Evolutionary conservation across 1,140 invertebrate genomes (phyloP), one percentile per base, ranked within the genome.

Genomic region (Pogonognathellus flavescens): DNA sequence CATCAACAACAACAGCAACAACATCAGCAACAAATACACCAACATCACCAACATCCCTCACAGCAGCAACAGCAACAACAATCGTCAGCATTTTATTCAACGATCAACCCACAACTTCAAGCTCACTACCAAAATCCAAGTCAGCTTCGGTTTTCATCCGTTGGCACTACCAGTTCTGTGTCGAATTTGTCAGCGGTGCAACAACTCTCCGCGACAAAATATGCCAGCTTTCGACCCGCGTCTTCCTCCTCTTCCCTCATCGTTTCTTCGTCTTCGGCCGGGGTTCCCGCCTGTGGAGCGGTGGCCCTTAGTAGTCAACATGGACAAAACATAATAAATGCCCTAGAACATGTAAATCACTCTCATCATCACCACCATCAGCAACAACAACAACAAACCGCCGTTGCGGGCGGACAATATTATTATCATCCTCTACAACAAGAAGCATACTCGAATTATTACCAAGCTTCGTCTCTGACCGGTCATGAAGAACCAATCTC

Each of bases 401-500:
- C n/a, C 41, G 20, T 20, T 14, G 31, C 80, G 1, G 4, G 55
- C 31, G 31, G 31, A 59, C 80, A 55, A 50, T 84, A 84, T 31
- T 84, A 70, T 55, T 84, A 84, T 16, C 83, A 84, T 31, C 83
- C 83, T 72, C n/a, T 84, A 72, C 60, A 84, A 16, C 81, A 82
- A 16, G 81, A 82, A 9, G 31, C 49, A n/a, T 86, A 86, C 53
- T 82, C 85, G 41, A 86, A 86, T 49, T 86, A 86, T 41, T 82
- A 86, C 11, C 81, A 81, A 50, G 85, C 85, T 41, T 31, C 62
- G 22, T 82, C 80, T 57, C 70, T 86, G n/a, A 86, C 85, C 50
- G 86, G 82, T 22, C 86, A 86, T 70, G 88, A 89, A 72, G 88
- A 89, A 31, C 88, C 88, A 8, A 86, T 89, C 55, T 87, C 88